Evolutionary conservation across 2,888 invertebrate species (phyloP).

Genomic region (Loripinus fragilis): DNA sequence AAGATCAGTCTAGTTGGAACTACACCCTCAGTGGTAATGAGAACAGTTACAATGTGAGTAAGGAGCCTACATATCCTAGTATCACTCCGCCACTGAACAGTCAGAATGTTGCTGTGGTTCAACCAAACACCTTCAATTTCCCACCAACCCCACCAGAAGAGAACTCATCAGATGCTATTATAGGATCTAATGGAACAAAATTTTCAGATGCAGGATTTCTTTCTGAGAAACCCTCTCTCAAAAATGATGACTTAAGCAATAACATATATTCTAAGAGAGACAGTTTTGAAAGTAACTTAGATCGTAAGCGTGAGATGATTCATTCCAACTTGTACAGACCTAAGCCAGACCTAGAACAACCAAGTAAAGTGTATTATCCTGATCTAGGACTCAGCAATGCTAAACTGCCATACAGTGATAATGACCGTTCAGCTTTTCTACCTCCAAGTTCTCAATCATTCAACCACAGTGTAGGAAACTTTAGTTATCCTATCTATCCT

Average conservation of each 20-base stretch:
- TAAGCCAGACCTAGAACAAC: not conserved
- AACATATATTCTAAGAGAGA: not conserved
- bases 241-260: not conserved
- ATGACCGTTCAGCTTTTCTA: constrained; percentile 4
- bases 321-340: not conserved
- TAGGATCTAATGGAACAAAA: constrained; percentile 8
- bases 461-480: not conserved
- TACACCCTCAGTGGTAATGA: not conserved
- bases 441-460: not conserved
- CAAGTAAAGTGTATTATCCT: not conserved
- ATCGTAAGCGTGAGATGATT: not conserved
- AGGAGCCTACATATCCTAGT: not conserved
- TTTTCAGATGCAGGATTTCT: not conserved
- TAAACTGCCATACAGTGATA: not conserved
- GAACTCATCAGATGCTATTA: constrained; percentile 12
- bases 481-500: not conserved
- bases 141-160: constrained; percentile 60
- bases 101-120: constrained; percentile 3
- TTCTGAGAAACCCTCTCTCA: not conserved
- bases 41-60: not conserved
- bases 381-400: not conserved
- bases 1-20: not conserved
- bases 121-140: constrained; percentile 26
- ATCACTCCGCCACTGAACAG: not conserved
- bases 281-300: constrained; percentile 1